Evolutionary conservation across 2,888 invertebrate species (phyloP).

Genomic region (Peribatodes rhomboidaria): DNA sequence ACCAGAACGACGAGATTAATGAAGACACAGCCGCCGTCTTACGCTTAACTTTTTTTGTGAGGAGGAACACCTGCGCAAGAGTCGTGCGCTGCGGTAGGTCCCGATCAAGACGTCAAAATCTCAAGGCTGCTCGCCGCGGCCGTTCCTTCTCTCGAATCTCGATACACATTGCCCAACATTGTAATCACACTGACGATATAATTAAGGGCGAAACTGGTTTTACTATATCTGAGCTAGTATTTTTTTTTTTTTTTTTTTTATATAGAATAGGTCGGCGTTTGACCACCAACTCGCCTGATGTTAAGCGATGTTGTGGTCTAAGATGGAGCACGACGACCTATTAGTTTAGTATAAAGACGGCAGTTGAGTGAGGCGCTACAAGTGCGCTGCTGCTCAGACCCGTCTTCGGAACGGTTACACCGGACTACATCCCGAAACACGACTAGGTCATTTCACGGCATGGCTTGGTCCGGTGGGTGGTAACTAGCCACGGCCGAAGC

Average conservation of each 20-base stretch:
- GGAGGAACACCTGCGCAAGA: slow-evolving; percentile 80
- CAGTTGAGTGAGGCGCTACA: no score
- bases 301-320: no score
- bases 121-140: slow-evolving; percentile 72
- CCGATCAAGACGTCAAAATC: slow-evolving; percentile 86
- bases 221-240: slow-evolving; percentile 33
- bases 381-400: no score
- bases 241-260: no score
- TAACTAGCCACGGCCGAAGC: no score
- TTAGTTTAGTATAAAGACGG: no score
- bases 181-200: slow-evolving; percentile 66
- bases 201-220: slow-evolving; percentile 62
- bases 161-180: slow-evolving; percentile 74
- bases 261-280: no score
- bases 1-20: slow-evolving; percentile 63
- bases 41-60: slow-evolving; percentile 76
- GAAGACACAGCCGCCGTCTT: slow-evolving; percentile 77
- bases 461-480: background rate
- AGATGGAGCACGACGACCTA: no score
- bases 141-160: slow-evolving; percentile 69
- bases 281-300: no score
- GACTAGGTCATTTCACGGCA: no score
- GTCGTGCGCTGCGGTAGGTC: slow-evolving; percentile 83
- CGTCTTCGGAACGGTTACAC: no score
- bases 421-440: no score